Conservation (phyloP, 2,888 invertebrate genomes). For the Leptinotarsa haldemani region DNA sequence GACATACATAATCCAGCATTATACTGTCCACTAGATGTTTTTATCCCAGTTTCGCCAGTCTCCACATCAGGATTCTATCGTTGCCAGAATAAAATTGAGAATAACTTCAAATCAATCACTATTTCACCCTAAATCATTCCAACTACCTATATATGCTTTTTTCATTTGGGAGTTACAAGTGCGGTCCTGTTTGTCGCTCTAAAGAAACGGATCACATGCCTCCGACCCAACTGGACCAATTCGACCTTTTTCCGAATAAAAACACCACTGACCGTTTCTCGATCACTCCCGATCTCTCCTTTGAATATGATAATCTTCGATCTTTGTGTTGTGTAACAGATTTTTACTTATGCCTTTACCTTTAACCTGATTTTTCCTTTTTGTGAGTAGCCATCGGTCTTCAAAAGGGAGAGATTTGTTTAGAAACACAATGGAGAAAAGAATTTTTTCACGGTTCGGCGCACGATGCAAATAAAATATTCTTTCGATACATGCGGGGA, state of each 20-base stretch:
- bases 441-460: slow-evolving; percentile 48
- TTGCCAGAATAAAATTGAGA: no score
- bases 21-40: no score
- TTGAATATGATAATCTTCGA: slow-evolving; percentile 61
- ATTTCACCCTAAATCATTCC: no score
- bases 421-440: slow-evolving; percentile 40
- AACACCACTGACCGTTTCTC: slow-evolving; percentile 59
- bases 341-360: slow-evolving; percentile 51
- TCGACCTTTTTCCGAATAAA: slow-evolving; percentile 53
- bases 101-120: neutral
- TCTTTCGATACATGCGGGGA: slow-evolving; percentile 42
- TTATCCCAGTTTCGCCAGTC: no score
- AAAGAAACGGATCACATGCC: slow-evolving; percentile 61
- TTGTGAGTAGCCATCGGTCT: slow-evolving; percentile 45
- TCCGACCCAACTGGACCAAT: slow-evolving; percentile 58
- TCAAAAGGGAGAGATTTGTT: slow-evolving; percentile 38
- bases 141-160: neutral
- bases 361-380: slow-evolving; percentile 48
- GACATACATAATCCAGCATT: no score
- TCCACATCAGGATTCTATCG: no score
- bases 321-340: slow-evolving; percentile 55
- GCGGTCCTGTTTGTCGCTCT: slow-evolving; percentile 47
- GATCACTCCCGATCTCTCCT: slow-evolving; percentile 58
- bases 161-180: neutral
- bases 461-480: slow-evolving; percentile 43